Evolutionary conservation across 2,888 invertebrate species (phyloP).

Genomic region (Hypolimnas misippus): DNA sequence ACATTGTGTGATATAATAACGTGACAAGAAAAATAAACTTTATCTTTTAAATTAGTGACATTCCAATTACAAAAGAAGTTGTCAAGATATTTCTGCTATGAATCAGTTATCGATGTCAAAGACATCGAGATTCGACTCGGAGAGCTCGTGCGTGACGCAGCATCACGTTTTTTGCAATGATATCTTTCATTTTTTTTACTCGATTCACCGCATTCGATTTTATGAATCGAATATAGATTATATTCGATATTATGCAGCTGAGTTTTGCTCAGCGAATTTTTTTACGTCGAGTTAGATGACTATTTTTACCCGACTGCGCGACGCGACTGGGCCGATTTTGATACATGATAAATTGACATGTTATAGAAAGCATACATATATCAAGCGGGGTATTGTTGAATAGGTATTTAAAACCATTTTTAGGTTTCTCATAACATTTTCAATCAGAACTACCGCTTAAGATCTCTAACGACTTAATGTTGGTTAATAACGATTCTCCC

Average conservation of each 20-base stretch:
- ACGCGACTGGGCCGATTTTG: too few relatives aligned
- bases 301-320: too few relatives aligned
- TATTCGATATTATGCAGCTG: slow-evolving; percentile 33
- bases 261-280: slow-evolving; percentile 26
- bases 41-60: slow-evolving; percentile 24
- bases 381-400: too few relatives aligned
- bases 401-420: too few relatives aligned
- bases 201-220: slow-evolving; percentile 36
- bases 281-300: slow-evolving; percentile 25
- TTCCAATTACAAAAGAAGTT: slow-evolving; percentile 26
- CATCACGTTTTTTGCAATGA: slow-evolving; percentile 39
- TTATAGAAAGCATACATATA: background rate
- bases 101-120: slow-evolving; percentile 42
- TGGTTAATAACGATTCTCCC: too few relatives aligned
- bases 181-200: slow-evolving; percentile 35
- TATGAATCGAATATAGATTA: slow-evolving; percentile 37
- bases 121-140: slow-evolving; percentile 41
- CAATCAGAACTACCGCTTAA: too few relatives aligned
- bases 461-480: too few relatives aligned
- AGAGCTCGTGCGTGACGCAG: slow-evolving; percentile 45
- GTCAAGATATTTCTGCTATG: slow-evolving; percentile 26
- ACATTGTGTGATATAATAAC: too few relatives aligned
- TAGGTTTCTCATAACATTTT: too few relatives aligned
- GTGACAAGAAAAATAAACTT: too few relatives aligned
- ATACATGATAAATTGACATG: too few relatives aligned